Evolutionary conservation across 2,797 vertebrate species (phyloP), one percentile per base, ranked within the genome.

Genomic region (Rhynchotus rufescens): DNA sequence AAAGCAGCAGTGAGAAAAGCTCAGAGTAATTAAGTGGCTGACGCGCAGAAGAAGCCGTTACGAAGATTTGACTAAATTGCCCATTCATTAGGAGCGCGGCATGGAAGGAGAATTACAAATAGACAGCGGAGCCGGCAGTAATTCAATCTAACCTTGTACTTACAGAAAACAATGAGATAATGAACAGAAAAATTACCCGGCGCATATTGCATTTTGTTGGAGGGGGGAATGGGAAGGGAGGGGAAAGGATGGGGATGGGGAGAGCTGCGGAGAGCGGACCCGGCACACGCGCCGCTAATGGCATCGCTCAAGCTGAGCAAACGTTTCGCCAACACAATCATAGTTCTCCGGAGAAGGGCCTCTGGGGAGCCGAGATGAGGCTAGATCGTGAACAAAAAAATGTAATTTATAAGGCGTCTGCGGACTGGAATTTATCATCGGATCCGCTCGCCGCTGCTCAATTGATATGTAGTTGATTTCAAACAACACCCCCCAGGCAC

Each of bases 81-180:
- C 98, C 99, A 99, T 99, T 99, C 98, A 99, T 99, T 99, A 99
- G 98, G 97, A 97, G 98, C 97, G 47, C 97, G 96, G 98, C 98
- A 98, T 98, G 98, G 97, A 98, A 98, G 97, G 98, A 98, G 98
- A 98, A 98, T 98, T 98, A 98, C 98, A 98, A 98, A 98, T 98
- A 99, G 98, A 99, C 98, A 97, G 98, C 98, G 98, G 98, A 98
- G 99, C 98, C 97, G 96, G 98, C 98, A 98, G 98, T 99, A 99
- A 99, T 99, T 99, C 98, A 99, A 99, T 99, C 98, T 99, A 98
- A 98, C 98, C 98, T 98, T 99, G 98, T 99, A 99, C 97, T 99
- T 99, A 99, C 99, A 99, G 98, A 98, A 98, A 99, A 99, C 99
- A 99, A 99, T 98, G 98, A 99, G 98, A 99, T 99, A 99, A 99